phyloP scores from a whole-genome alignment of 2,113 vertebrate species.

The Hassar affinis region DNA sequence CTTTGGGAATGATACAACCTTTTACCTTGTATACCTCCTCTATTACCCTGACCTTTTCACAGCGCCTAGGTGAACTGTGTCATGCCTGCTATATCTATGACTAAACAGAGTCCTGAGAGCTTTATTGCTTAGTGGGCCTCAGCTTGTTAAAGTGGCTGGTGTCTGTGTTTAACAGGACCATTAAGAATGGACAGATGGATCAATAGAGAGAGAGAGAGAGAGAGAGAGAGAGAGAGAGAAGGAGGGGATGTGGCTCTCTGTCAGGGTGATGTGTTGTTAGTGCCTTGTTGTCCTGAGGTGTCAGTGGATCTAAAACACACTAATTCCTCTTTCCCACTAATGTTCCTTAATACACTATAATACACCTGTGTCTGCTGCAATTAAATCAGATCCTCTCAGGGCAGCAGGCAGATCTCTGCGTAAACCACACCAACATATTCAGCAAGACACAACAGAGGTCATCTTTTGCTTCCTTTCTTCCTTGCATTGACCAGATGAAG shows the following conservation, averaged over 20 bases:
- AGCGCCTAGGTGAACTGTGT: constrained; percentile 37
- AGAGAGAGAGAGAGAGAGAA: constrained; percentile 20
- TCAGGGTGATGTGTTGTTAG: constrained; percentile 80
- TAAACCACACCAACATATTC: constrained; percentile 37
- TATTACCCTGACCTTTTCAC: constrained; percentile 16
- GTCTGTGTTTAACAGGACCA: constrained; percentile 82
- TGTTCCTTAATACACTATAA: constrained; percentile 59
- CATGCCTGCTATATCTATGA: constrained; percentile 14
- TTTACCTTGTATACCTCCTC: not conserved
- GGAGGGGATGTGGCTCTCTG: constrained; percentile 69
- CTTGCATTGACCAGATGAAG: not conserved
- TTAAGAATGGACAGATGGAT: constrained; percentile 83
- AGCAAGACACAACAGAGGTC: not conserved
- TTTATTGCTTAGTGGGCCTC: constrained; percentile 83
- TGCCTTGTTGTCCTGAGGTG: constrained; percentile 65
- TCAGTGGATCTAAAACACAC: constrained; percentile 64
- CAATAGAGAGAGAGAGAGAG: constrained; percentile 77
- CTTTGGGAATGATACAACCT: not conserved
- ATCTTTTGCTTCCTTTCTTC: not conserved
- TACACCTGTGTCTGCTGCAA: constrained; percentile 65
- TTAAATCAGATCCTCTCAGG: constrained; percentile 57
- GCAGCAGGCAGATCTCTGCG: not conserved
- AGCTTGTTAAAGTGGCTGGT: constrained; percentile 81
- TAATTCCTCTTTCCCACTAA: constrained; percentile 61
- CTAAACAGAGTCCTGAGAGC: constrained; percentile 62